Conservation (phyloP, 2,888 invertebrate genomes). For the Bursaphelenchus okinawaensis region DNA sequence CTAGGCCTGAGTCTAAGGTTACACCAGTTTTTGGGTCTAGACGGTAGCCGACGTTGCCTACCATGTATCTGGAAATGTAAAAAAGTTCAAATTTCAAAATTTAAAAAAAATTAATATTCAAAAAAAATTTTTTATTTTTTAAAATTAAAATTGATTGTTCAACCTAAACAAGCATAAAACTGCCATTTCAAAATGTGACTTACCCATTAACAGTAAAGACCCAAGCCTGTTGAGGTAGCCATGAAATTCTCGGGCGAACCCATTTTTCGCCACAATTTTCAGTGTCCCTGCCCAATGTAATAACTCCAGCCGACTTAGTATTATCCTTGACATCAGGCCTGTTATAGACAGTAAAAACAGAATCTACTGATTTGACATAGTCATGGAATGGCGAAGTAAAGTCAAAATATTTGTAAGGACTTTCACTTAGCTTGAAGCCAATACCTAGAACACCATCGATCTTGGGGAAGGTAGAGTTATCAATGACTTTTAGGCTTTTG, state of each 20-base stretch:
- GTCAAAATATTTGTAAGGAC: neutral
- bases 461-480: neutral
- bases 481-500: neutral
- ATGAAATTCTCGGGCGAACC: neutral
- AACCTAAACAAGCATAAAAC: no score
- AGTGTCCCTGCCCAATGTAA: neutral
- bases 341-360: neutral
- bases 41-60: neutral
- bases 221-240: neutral
- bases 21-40: neutral
- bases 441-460: neutral
- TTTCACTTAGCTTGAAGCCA: neutral
- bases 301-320: neutral
- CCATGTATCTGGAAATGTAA: neutral
- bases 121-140: neutral
- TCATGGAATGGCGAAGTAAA: neutral
- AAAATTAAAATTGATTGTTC: neutral
- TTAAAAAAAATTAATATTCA: neutral
- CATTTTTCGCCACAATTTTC: neutral
- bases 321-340: neutral
- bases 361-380: neutral
- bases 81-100: neutral
- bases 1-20: neutral
- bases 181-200: no score
- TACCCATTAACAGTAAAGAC: neutral